Percentiles rank a stretch among this genome's conserved stretches.
phyloP scores from a whole-genome alignment of 2,113 vertebrate species.

The Phodopus roborovskii region DNA sequence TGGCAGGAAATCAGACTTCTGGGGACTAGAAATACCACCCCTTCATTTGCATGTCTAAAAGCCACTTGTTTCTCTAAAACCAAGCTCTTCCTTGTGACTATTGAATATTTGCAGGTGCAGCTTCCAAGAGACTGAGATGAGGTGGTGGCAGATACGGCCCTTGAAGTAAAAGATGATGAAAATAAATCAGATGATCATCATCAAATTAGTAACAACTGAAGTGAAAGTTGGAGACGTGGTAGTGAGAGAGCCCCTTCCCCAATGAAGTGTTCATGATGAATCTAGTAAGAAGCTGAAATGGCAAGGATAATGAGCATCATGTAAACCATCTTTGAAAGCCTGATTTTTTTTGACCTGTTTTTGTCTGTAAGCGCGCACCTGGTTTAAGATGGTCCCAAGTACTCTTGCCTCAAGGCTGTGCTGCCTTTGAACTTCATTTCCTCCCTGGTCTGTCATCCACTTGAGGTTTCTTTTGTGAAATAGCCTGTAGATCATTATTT shows the following conservation, averaged over 20 bases:
- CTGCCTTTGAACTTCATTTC: background rate
- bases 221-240: constrained; percentile 35
- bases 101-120: constrained; percentile 72
- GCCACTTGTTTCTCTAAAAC: constrained; percentile 64
- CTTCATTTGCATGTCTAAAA: constrained; percentile 76
- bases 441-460: constrained; percentile 21
- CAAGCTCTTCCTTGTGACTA: constrained; percentile 34
- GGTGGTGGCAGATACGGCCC: constrained; percentile 58
- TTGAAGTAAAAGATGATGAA: constrained; percentile 75
- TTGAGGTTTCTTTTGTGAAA: background rate
- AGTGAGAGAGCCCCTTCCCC: background rate
- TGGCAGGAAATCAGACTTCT: constrained; percentile 39
- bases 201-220: constrained; percentile 74
- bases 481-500: constrained; percentile 4
- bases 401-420: background rate
- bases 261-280: constrained; percentile 44
- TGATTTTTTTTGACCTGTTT: background rate
- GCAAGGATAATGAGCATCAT: constrained; percentile 32
- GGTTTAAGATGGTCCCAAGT: background rate
- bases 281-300: constrained; percentile 3
- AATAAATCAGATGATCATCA: constrained; percentile 80
- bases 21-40: constrained; percentile 42
- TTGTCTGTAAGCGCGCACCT: constrained; percentile 46
- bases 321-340: constrained; percentile 47
- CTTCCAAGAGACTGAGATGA: constrained; percentile 67